Conservation (phyloP, 2,888 invertebrate species). For the Frankliniella intonsa region DNA sequence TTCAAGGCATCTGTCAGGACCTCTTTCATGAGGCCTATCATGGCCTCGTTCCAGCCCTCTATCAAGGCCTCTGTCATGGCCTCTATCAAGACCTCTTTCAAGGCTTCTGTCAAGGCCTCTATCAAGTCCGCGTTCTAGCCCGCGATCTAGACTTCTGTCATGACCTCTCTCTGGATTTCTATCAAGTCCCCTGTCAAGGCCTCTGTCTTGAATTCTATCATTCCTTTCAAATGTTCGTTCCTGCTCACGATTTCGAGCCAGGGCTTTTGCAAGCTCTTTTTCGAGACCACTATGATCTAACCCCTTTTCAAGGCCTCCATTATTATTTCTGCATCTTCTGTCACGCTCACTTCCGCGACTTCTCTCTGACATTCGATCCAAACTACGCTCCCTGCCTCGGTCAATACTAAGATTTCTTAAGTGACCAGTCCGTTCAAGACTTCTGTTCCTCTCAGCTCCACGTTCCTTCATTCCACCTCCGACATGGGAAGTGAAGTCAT, state of each 20-base stretch:
- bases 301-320: constrained; percentile 1
- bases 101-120: constrained; percentile 32
- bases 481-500: neutral
- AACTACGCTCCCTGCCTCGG: neutral
- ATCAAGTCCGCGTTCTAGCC: constrained; percentile 30
- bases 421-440: neutral
- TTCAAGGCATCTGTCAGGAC: neutral
- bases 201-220: constrained; percentile 40
- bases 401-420: constrained; percentile 1
- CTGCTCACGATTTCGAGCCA: constrained; percentile 44
- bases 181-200: constrained; percentile 36
- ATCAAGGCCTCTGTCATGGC: constrained; percentile 31
- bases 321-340: constrained; percentile 49
- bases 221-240: constrained; percentile 45
- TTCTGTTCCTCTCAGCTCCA: neutral
- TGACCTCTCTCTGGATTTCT: constrained; percentile 32
- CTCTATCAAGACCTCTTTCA: constrained; percentile 31
- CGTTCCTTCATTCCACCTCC: neutral
- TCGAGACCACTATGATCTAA: neutral
- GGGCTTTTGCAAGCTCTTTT: neutral
- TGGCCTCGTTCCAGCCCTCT: constrained; percentile 34
- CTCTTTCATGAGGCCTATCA: constrained; percentile 32
- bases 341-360: constrained; percentile 59
- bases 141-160: constrained; percentile 31
- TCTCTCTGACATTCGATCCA: constrained; percentile 47